phyloP scores from a whole-genome alignment of 2,797 vertebrate species.

The Tadarida brasiliensis region DNA sequence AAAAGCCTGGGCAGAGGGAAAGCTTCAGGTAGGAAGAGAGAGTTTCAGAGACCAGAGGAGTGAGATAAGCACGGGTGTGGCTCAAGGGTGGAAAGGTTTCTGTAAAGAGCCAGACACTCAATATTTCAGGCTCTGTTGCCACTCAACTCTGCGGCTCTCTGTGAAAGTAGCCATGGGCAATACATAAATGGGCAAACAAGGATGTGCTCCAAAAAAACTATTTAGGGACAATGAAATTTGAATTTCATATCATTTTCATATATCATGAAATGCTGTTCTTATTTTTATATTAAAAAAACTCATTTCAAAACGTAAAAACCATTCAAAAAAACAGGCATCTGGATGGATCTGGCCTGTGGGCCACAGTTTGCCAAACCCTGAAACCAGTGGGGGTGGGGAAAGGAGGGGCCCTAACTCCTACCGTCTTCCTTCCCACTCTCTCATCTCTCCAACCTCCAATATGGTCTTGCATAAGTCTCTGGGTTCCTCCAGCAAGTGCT shows the following conservation, averaged over 20 bases:
- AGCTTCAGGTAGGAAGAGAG: not conserved
- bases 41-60: not conserved
- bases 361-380: not conserved
- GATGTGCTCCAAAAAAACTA: not conserved
- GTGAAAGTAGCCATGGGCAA: not conserved
- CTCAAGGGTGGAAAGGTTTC: not conserved
- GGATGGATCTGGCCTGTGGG: not conserved
- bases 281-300: not conserved
- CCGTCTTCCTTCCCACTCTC: not conserved
- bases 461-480: not conserved
- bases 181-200: not conserved
- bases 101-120: not conserved
- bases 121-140: not conserved
- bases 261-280: not conserved
- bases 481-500: constrained; percentile 2
- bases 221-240: not conserved
- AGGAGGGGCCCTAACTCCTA: not conserved
- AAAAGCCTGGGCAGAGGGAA: not conserved
- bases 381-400: not conserved
- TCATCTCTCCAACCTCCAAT: not conserved
- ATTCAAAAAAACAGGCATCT: not conserved
- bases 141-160: not conserved
- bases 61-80: not conserved
- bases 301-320: not conserved
- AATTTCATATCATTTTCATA: constrained; percentile 34